Percentiles rank a stretch among this genome's conserved stretches.
phyloP scores from a whole-genome alignment of 2,113 vertebrate species.

The Psophia crepitans region DNA sequence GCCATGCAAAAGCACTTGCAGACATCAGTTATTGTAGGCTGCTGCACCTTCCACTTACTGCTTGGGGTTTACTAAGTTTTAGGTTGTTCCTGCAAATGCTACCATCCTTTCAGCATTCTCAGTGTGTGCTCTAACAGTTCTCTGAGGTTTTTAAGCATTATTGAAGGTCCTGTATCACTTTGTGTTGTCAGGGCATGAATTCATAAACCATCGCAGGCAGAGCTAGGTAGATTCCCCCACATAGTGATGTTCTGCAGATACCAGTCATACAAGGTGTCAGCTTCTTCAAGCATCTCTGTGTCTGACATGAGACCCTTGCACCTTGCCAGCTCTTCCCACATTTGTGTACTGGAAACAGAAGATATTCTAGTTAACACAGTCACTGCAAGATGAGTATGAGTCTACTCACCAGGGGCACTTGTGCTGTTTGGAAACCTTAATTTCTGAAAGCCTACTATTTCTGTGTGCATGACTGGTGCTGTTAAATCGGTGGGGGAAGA shows the following conservation, averaged over 20 bases:
- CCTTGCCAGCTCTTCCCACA: neutral
- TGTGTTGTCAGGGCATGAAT: neutral
- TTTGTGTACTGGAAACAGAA: neutral
- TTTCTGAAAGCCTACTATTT: neutral
- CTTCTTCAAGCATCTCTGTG: neutral
- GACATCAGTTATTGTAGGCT: neutral
- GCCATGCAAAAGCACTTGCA: neutral
- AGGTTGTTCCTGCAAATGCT: neutral
- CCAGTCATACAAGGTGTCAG: neutral
- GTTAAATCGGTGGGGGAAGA: neutral
- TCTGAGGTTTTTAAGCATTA: neutral
- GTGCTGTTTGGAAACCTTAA: neutral
- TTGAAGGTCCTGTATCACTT: neutral
- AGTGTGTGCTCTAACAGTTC: neutral
- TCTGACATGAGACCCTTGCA: neutral
- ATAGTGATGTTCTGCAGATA: neutral
- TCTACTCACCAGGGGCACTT: neutral
- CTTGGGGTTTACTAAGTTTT: neutral
- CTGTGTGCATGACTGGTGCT: neutral
- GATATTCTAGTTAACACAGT: neutral
- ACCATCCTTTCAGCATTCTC: neutral
- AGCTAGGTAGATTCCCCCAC: neutral
- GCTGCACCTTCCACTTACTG: neutral
- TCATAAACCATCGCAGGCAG: neutral
- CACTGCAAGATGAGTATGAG: neutral